Conservation (phyloP, 2,113 vertebrate genomes). For the Elgaria multicarinata region DNA sequence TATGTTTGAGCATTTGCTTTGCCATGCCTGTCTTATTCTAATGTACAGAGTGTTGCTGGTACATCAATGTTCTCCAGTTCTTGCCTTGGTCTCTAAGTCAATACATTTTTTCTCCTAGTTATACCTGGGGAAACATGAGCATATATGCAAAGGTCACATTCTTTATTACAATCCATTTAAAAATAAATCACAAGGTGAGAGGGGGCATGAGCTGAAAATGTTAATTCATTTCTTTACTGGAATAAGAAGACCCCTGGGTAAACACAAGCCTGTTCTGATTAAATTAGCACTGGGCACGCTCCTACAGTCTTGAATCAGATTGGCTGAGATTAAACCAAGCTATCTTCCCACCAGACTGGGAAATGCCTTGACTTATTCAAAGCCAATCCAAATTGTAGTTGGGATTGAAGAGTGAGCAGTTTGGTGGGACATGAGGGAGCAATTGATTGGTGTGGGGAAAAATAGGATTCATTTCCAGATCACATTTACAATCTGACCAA, state of each 20-base stretch:
- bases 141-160: conserved; percentile 12
- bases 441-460: not conserved
- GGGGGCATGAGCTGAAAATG: not conserved
- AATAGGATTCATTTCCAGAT: not conserved
- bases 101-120: not conserved
- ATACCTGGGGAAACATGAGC: conserved; percentile 8
- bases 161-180: conserved; percentile 27
- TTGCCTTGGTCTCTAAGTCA: not conserved
- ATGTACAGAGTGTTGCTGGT: not conserved
- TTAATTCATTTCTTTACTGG: conserved; percentile 23
- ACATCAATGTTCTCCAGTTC: not conserved
- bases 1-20: not conserved
- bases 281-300: not conserved
- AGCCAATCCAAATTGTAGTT: not conserved
- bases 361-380: not conserved
- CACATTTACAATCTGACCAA: not conserved
- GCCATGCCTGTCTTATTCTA: not conserved
- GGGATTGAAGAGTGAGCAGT: not conserved
- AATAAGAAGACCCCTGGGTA: conserved; percentile 4
- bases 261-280: not conserved
- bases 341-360: not conserved
- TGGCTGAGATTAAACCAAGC: not conserved
- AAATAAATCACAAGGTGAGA: conserved; percentile 21
- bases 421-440: not conserved
- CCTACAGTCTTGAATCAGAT: not conserved